Evolutionary conservation across 1,140 invertebrate species (phyloP), one percentile per base, ranked within the genome.

Genomic region (Orchestia grillus): DNA sequence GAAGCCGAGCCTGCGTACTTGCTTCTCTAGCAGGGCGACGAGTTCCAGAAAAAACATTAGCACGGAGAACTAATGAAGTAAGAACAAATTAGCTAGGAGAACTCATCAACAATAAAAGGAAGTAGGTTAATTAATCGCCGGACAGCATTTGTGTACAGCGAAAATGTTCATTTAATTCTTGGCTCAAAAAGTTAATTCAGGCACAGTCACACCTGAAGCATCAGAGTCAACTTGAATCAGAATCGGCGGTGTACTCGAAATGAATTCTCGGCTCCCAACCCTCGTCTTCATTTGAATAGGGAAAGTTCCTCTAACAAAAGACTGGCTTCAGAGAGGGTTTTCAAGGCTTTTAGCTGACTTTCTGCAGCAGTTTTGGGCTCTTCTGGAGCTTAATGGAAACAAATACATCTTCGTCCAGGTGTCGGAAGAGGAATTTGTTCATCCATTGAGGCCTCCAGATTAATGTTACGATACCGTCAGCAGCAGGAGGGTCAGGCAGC

Each of bases 381-480:
- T 28, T 47, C 92, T n/a, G 4, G 40, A 44, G 44, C 92, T 47
- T 94, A 45, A 94, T 94, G 92, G 92, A 94, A 94, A 94, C 92
- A 94, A 94, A 94, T 94, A 94, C 92, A 44, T 94, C 92, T 94
- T 94, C 92, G 92, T 94, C 92, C 19, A 44, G 40, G 92, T 94
- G 92, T 94, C 92, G 92, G 47, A 94, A 44, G 44, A 47, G 19
- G 92, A 44, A 94, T 94, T 94, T 94, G 92, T 94, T 94, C 92
- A 44, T 94, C 92, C 44, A 94, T 94, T 94, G 92, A 94, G 92
- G 92, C 92, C 36, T 28, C 19, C 36, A 94, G 92, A 94, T 94
- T 47, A 45, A 94, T 94, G 92, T 94, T 44, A 40, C 92, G 92
- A 94, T 94, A 94, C 92, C 92, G 92, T 94, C 92, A 45, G 92